phyloP scores from a whole-genome alignment of 2,888 invertebrate species.

The Lochmaea capreae region DNA sequence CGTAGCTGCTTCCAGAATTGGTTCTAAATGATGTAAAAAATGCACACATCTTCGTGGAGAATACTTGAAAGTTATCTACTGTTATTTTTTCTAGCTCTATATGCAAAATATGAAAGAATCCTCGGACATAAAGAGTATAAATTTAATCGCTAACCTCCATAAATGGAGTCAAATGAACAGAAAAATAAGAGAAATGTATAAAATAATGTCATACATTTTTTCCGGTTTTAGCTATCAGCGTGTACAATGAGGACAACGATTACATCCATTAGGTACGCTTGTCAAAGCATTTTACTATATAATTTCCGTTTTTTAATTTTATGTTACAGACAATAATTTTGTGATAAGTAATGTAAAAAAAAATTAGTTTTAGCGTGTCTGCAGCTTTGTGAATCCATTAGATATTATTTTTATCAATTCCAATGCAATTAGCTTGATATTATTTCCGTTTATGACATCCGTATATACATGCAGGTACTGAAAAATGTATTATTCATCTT shows the following conservation, averaged over 20 bases:
- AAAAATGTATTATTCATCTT: neutral
- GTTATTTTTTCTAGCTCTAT: too few species aligned
- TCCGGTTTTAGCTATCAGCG: neutral
- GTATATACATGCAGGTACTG: neutral
- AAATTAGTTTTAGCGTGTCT: neutral
- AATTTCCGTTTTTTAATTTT: slow-evolving; percentile 3
- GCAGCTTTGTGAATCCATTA: neutral
- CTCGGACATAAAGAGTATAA: too few species aligned
- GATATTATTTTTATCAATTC: neutral
- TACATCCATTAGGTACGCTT: neutral
- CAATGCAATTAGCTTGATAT: neutral
- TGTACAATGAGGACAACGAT: neutral
- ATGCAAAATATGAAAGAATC: too few species aligned
- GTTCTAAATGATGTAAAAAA: too few species aligned
- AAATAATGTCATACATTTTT: too few species aligned
- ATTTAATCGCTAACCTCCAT: too few species aligned
- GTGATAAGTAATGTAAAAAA: slow-evolving; percentile 1
- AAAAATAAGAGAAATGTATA: too few species aligned
- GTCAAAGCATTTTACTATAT: neutral
- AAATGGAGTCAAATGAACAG: too few species aligned
- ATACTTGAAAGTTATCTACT: too few species aligned
- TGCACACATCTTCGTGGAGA: too few species aligned
- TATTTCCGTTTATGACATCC: neutral
- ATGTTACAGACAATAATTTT: neutral
- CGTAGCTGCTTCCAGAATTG: too few species aligned